These are phyloP conservation scores for Arothron firmamentum DNA, from an alignment of 2,113 vertebrate species.

Conservation along the genomic window DNA sequence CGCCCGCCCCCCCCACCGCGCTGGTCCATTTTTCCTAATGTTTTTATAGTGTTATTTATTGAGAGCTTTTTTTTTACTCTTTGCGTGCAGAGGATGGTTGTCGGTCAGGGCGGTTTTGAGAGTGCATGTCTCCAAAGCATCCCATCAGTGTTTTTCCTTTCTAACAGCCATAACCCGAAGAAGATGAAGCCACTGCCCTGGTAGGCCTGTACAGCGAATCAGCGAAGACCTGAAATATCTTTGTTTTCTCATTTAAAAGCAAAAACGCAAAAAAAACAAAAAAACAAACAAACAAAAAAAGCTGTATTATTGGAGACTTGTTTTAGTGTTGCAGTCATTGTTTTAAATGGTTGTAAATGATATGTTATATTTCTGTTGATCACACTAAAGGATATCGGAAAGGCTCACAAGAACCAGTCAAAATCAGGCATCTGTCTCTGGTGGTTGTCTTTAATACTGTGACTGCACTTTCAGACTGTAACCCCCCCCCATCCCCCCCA, in stretches of 20 bases:
- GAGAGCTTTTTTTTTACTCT: conserved; percentile 54
- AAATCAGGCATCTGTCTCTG: too few species aligned
- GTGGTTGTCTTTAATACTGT: too few species aligned
- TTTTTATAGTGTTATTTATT: conserved; percentile 79
- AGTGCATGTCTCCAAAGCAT: conserved; percentile 65
- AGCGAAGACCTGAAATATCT: conserved; percentile 63
- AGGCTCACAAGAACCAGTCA: too few species aligned
- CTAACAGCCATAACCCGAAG: conserved; percentile 26
- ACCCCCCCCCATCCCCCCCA: too few species aligned
- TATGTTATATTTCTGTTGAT: conserved; percentile 50
- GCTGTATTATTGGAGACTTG: conserved; percentile 50
- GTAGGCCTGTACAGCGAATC: conserved; percentile 59
- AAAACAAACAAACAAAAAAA: too few species aligned
- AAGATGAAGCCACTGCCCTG: conserved; percentile 43
- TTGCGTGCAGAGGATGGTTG: conserved; percentile 23
- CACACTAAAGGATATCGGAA: conserved; percentile 61
- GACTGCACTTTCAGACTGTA: too few species aligned
- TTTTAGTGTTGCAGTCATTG: conserved; percentile 77
- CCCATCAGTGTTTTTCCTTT: conserved; percentile 2
- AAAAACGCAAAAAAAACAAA: too few species aligned
- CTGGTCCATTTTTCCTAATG: conserved; percentile 50
- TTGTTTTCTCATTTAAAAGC: conserved; percentile 59
- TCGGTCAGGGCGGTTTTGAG: conserved; percentile 48
- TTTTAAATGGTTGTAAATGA: conserved; percentile 82
- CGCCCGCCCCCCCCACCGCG: not conserved